phyloP scores from a whole-genome alignment of 2,113 vertebrate genomes.

The Gasterosteus aculeatus region DNA sequence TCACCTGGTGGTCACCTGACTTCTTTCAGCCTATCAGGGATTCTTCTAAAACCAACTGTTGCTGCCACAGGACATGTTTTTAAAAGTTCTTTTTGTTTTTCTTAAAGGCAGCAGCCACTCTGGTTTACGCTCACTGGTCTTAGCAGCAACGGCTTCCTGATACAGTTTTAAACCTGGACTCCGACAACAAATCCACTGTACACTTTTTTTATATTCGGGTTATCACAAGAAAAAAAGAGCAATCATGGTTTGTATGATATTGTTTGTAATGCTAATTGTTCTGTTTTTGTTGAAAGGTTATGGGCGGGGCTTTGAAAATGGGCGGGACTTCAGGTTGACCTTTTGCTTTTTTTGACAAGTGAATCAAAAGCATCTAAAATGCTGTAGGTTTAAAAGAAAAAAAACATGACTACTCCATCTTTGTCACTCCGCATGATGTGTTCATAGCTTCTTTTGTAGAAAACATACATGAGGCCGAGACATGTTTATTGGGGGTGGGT shows the following conservation, averaged over 20 bases:
- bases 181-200: constrained; percentile 65
- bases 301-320: constrained; percentile 56
- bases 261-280: constrained; percentile 72
- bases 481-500: constrained; percentile 48
- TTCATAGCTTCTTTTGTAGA: constrained; percentile 83
- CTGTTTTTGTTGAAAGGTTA: constrained; percentile 57
- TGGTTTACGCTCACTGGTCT: constrained; percentile 62
- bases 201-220: constrained; percentile 66
- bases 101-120: constrained; percentile 68
- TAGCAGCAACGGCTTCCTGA: constrained; percentile 55
- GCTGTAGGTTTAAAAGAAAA: constrained; percentile 49
- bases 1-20: constrained; percentile 85
- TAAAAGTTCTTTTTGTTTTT: constrained; percentile 56
- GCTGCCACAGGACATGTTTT: constrained; percentile 76
- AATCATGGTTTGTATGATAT: constrained; percentile 75
- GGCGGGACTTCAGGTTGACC: constrained; percentile 54
- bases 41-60: constrained; percentile 82
- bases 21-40: constrained; percentile 87
- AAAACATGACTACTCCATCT: constrained; percentile 78
- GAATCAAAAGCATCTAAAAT: constrained; percentile 65
- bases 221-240: constrained; percentile 62
- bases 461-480: constrained; percentile 65
- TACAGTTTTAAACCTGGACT: constrained; percentile 67
- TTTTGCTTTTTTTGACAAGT: constrained; percentile 56
- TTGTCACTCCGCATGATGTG: constrained; percentile 85